Evolutionary conservation across 1,140 invertebrate genomes (phyloP).

Genomic region (Rhopalosiphum maidis): DNA sequence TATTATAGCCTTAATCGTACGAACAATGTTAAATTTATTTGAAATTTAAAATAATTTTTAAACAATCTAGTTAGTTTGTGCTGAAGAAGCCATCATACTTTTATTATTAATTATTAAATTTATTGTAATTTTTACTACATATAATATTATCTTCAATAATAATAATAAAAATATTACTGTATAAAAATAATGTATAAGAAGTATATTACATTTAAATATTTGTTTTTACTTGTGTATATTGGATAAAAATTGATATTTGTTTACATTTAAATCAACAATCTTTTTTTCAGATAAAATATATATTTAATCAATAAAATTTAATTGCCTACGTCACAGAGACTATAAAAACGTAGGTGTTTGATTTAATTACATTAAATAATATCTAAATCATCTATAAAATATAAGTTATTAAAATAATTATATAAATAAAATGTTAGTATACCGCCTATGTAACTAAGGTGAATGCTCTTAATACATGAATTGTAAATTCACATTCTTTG

Average conservation of each 20-base stretch:
- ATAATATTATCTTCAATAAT: too few relatives aligned
- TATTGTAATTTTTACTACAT: too few relatives aligned
- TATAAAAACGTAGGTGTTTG: background rate
- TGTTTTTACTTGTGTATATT: background rate
- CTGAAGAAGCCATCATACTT: background rate
- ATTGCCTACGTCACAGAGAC: background rate
- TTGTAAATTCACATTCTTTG: background rate
- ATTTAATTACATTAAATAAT: background rate
- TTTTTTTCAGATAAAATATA: background rate
- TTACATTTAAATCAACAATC: background rate
- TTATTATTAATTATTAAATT: background rate
- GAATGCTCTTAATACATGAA: background rate
- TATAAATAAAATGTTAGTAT: background rate
- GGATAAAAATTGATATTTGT: background rate
- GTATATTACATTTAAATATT: background rate
- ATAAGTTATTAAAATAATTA: background rate
- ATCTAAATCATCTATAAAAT: background rate
- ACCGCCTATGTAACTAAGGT: background rate
- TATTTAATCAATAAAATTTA: background rate
- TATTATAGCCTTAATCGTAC: too few relatives aligned
- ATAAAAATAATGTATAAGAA: background rate
- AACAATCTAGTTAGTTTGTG: background rate
- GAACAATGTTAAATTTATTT: background rate
- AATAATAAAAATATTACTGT: too few relatives aligned
- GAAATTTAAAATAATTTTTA: background rate